Evolutionary conservation across 2,888 invertebrate genomes (phyloP).

Genomic region (Lymantria dispar): DNA sequence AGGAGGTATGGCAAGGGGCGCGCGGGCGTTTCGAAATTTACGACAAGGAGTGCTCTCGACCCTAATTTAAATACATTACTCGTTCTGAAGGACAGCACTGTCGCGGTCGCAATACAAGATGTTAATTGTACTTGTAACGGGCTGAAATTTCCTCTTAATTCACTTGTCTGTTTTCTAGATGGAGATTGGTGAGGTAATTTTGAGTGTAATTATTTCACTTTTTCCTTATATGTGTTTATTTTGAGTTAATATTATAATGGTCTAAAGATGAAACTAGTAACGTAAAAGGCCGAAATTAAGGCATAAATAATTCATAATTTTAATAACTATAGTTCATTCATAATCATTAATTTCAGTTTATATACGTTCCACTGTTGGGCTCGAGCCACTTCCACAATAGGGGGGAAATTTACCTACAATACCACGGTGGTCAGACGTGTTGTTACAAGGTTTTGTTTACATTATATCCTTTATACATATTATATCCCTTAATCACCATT

Average conservation of each 20-base stretch:
- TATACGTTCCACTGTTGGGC: too few relatives aligned
- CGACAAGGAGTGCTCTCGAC: conserved; percentile 33
- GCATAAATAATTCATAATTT: background rate
- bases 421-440: too few relatives aligned
- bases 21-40: conserved; percentile 26
- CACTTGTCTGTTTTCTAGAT: conserved; percentile 11
- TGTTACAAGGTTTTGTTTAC: too few relatives aligned
- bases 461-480: too few relatives aligned
- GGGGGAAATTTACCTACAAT: too few relatives aligned
- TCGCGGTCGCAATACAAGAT: conserved; percentile 16
- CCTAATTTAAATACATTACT: conserved; percentile 59
- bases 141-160: conserved; percentile 21
- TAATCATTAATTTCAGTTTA: too few relatives aligned
- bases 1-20: conserved; percentile 11
- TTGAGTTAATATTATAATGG: conserved; percentile 1
- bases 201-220: conserved; percentile 9
- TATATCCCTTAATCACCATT: too few relatives aligned
- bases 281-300: too few relatives aligned
- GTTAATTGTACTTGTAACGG: conserved; percentile 27
- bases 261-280: background rate
- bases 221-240: conserved; percentile 6
- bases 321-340: too few relatives aligned
- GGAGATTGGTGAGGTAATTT: conserved; percentile 18
- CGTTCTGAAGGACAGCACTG: conserved; percentile 32
- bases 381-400: too few relatives aligned